Base-by-base conservation (phyloP, 2,888 invertebrate genomes). In the Rhamphomyia laevipes region DNA sequence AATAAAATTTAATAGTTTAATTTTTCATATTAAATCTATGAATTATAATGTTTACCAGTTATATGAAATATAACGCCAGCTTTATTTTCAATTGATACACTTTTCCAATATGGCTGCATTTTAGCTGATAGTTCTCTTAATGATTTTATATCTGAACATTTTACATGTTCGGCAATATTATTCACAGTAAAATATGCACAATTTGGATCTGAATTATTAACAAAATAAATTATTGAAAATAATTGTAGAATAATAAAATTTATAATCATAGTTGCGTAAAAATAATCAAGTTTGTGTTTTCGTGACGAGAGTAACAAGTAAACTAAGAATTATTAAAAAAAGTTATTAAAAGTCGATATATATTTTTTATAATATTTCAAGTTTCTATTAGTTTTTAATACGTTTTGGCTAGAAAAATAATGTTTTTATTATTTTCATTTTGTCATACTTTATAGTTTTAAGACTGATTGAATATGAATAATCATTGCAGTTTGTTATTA, bases 31-130 rank as follows among this genome's bases (percentile, higher is more conserved):
- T 12, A 37, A 7, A 23, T 37, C 13, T n/a, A 12, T 30, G n/a
- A n/a, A n/a, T n/a, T n/a, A n/a, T n/a, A n/a, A n/a, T n/a, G n/a
- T 13, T 48, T 52, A 59, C 58, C 57, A 47, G 51, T 37, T 7
- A 59, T 35, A 13, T 40, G 35, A 46, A 59, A 60, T 12, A 40
- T n/a, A 2, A 18, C 33, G 2, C 41, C 48, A 15, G 47, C n/a
- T 12, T 41, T 41, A 45, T 59, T 60, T 10, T 50, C 46, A 17
- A 60, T 48, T n/a, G 45, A 43, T 12, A 60, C 40, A 43, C 56
- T 49, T 18, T 35, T 50, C 56, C 56, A 58, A 42, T 47, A 17
- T 30, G 54, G 31, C 27, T 42, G 43, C 43, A 58, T 50, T 48
- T 57, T 55, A 21, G 31, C 46, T 4, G 55, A 49, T n/a, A 57